Percentiles rank a stretch among this genome's conserved stretches.
phyloP scores from a whole-genome alignment of 2,113 vertebrate genomes.

The Onychorhynchus coronatus region DNA sequence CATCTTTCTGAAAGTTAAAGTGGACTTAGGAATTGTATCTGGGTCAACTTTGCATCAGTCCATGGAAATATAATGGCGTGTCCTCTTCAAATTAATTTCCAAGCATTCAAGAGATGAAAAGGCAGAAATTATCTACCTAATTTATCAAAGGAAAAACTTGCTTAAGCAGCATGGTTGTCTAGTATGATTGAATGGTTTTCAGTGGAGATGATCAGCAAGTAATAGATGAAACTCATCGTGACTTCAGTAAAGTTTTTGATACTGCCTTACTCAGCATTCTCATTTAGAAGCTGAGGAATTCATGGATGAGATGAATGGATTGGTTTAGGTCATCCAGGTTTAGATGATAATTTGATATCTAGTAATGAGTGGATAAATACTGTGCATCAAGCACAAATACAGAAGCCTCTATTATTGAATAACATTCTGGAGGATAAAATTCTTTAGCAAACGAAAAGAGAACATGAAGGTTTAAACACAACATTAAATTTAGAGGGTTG shows the following conservation, averaged over 20 bases:
- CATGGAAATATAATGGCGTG: background rate
- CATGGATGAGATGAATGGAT: background rate
- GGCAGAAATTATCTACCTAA: background rate
- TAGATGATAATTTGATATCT: background rate
- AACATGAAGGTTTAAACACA: background rate
- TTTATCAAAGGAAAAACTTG: background rate
- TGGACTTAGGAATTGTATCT: background rate
- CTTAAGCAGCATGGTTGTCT: background rate
- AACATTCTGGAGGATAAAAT: background rate
- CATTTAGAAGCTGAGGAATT: background rate
- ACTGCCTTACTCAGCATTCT: background rate
- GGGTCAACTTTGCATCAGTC: background rate
- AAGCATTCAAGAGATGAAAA: rapidly evolving
- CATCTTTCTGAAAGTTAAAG: background rate
- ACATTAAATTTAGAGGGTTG: background rate
- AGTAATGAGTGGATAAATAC: background rate
- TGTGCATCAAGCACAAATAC: background rate
- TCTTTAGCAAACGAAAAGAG: background rate
- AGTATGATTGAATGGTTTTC: background rate
- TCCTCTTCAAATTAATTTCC: background rate
- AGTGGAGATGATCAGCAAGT: background rate
- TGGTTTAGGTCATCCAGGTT: background rate
- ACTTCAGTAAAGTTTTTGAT: background rate
- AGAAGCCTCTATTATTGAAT: background rate
- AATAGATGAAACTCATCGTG: rapidly evolving